Evolutionary conservation across 2,113 vertebrate genomes (phyloP).

Genomic region (Mystacornis crossleyi): DNA sequence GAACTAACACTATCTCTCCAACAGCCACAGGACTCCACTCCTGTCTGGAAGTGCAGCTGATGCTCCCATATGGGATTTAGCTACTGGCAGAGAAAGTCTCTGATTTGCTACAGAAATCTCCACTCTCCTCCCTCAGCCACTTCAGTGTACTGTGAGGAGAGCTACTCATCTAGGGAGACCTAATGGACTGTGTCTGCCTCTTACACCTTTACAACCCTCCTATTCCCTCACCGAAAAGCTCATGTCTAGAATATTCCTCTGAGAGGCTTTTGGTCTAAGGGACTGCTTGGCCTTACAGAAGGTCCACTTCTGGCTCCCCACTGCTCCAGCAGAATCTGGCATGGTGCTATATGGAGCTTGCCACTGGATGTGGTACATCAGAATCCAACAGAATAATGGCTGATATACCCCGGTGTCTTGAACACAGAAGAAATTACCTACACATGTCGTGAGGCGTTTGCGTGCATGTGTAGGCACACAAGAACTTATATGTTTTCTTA

Average conservation of each 20-base stretch:
- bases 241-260: background rate
- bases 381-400: background rate
- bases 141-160: background rate
- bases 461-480: rapidly evolving
- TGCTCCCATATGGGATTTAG: constrained; percentile 65
- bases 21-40: constrained; percentile 60
- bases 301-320: background rate
- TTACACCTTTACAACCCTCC: constrained; percentile 17
- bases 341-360: rapidly evolving
- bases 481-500: background rate
- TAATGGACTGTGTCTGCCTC: constrained; percentile 19
- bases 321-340: background rate
- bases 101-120: constrained; percentile 47
- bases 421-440: background rate
- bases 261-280: background rate
- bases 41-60: constrained; percentile 65
- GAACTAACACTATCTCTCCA: constrained; percentile 57
- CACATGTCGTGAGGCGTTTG: background rate
- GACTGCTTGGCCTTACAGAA: background rate
- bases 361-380: background rate
- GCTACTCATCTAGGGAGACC: constrained; percentile 50
- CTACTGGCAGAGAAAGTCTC: constrained; percentile 53
- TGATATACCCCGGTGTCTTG: background rate
- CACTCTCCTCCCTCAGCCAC: constrained; percentile 22
- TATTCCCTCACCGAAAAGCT: background rate